phyloP scores from a whole-genome alignment of 2,797 vertebrate species.

The Enteromius unitaeniatus region DNA sequence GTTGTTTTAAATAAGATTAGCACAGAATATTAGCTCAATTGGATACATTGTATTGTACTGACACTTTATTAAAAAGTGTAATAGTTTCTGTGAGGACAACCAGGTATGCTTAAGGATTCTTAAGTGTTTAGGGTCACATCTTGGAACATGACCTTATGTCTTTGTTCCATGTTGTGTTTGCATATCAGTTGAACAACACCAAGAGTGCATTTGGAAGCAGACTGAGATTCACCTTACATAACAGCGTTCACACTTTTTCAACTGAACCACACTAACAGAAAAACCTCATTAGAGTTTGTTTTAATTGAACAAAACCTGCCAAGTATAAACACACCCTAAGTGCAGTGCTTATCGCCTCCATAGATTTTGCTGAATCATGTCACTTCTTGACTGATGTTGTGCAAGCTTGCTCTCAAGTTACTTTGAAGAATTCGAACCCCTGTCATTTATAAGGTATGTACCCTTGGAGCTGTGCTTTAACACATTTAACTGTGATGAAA shows the following conservation, averaged over 20 bases:
- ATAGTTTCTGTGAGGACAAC: too few relatives aligned
- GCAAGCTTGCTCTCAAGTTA: constrained; percentile 11
- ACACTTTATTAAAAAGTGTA: too few relatives aligned
- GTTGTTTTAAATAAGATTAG: background rate
- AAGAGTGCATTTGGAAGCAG: background rate
- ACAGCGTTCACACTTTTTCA: background rate
- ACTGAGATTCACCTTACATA: background rate
- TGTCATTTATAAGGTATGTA: background rate
- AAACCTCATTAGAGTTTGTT: background rate
- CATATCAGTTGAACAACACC: background rate
- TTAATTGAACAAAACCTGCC: background rate
- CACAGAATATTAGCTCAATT: background rate
- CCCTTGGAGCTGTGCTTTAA: background rate
- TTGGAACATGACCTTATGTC: background rate
- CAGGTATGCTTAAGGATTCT: background rate
- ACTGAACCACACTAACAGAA: background rate
- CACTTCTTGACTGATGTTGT: background rate
- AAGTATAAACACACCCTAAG: background rate
- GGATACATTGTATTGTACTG: background rate
- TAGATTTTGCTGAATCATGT: background rate
- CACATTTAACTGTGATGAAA: background rate
- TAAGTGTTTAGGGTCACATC: background rate
- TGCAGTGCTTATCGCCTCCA: background rate
- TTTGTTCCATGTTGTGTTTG: background rate
- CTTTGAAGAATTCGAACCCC: background rate